Percentiles rank a stretch among this genome's conserved stretches.
phyloP scores from a whole-genome alignment of 2,888 invertebrate genomes.

The Drosophila helvetica region DNA sequence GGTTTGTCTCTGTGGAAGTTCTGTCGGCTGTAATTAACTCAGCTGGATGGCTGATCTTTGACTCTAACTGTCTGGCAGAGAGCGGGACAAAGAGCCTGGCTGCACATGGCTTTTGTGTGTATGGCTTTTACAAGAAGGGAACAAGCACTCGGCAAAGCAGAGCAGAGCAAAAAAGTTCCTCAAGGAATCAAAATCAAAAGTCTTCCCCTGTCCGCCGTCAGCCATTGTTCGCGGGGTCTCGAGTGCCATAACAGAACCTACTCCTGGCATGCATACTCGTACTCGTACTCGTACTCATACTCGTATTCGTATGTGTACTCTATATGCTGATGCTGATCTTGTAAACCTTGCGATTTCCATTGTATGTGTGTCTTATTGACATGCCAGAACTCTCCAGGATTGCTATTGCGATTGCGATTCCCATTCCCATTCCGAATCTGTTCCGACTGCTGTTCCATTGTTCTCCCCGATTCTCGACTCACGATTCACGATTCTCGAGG shows the following conservation, averaged over 20 bases:
- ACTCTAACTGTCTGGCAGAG: slow-evolving; percentile 72
- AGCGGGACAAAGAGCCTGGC: slow-evolving; percentile 56
- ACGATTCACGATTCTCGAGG: slow-evolving; percentile 16
- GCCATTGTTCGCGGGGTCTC: slow-evolving; percentile 39
- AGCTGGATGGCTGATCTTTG: slow-evolving; percentile 79
- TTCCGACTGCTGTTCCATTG: slow-evolving; percentile 26
- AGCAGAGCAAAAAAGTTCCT: slow-evolving; percentile 49
- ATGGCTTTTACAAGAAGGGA: slow-evolving; percentile 39
- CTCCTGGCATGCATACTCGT: slow-evolving; percentile 1
- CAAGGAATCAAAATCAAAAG: slow-evolving; percentile 73
- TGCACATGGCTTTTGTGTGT: slow-evolving; percentile 59
- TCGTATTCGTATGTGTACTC: no score
- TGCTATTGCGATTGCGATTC: slow-evolving; percentile 14
- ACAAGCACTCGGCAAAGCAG: slow-evolving; percentile 6
- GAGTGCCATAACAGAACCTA: slow-evolving; percentile 37
- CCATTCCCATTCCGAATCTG: slow-evolving; percentile 4
- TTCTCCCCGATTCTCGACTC: slow-evolving; percentile 11
- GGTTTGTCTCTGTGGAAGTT: slow-evolving; percentile 54
- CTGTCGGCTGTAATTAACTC: slow-evolving; percentile 77
- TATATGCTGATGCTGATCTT: slow-evolving; percentile 54
- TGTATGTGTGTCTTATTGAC: slow-evolving; percentile 73
- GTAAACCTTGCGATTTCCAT: slow-evolving; percentile 63
- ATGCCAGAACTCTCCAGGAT: slow-evolving; percentile 51
- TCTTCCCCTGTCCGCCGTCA: slow-evolving; percentile 43
- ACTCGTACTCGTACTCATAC: no score